A percentile compares a stretch with the other conserved stretches of the same genome.
Conservation (phyloP, 2,888 invertebrate genomes). For the Protonemura montana region DNA sequence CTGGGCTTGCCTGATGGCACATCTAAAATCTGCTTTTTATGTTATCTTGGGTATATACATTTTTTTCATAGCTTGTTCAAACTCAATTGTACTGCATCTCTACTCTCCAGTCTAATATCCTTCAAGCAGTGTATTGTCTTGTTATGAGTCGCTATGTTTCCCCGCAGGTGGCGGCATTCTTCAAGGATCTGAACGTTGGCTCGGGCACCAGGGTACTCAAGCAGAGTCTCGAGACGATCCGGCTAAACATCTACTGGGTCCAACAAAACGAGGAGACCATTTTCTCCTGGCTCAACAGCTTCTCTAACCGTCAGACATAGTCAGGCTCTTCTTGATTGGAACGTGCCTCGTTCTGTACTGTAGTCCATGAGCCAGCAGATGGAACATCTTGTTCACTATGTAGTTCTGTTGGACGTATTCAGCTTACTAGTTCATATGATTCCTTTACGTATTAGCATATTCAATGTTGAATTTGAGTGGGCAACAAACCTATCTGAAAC, state of each 20-base stretch:
- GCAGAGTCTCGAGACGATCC: constrained; percentile 80
- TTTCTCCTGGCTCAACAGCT: constrained; percentile 63
- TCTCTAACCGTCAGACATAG: constrained; percentile 50
- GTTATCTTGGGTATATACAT: too few species aligned
- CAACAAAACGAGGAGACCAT: constrained; percentile 63
- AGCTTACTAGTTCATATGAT: not conserved
- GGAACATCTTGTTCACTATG: not conserved
- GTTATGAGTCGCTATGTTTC: constrained; percentile 24
- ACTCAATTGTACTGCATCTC: too few species aligned
- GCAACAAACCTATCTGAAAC: not conserved
- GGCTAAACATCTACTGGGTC: constrained; percentile 85
- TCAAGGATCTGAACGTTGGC: constrained; percentile 64
- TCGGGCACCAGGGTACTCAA: constrained; percentile 69
- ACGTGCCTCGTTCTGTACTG: not conserved
- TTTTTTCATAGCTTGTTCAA: too few species aligned
- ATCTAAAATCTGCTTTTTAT: too few species aligned
- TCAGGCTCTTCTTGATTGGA: not conserved
- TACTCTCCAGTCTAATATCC: too few species aligned
- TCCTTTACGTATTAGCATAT: not conserved
- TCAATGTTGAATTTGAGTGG: not conserved
- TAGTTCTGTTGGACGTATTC: not conserved
- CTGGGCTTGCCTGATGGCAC: too few species aligned
- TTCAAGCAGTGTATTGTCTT: not conserved
- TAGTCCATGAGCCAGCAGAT: not conserved
- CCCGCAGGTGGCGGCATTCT: constrained; percentile 68